Conservation (phyloP, 1,140 invertebrate genomes). For the Saccostrea cuccullata region DNA sequence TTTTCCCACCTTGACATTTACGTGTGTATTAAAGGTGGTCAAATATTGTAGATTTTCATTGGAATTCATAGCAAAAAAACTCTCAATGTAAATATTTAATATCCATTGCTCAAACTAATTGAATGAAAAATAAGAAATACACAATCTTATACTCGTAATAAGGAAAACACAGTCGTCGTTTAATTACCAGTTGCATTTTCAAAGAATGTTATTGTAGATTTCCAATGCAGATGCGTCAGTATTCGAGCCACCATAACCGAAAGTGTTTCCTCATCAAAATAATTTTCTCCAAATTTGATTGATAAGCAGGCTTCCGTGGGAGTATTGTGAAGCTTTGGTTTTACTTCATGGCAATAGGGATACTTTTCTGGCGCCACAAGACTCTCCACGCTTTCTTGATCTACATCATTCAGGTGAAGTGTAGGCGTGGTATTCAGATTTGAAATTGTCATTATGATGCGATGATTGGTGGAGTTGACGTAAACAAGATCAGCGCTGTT, state of each 20-base stretch:
- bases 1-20: too few relatives aligned
- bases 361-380: not conserved
- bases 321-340: not conserved
- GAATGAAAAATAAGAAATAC: too few relatives aligned
- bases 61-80: too few relatives aligned
- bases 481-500: conserved; percentile 5
- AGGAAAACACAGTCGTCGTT: too few relatives aligned
- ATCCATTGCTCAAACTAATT: too few relatives aligned
- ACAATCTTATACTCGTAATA: too few relatives aligned
- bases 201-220: not conserved
- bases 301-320: not conserved
- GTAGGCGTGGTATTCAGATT: not conserved
- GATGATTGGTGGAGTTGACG: not conserved
- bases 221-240: not conserved
- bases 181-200: not conserved
- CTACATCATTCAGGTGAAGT: conserved; percentile 2
- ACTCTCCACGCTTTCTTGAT: not conserved
- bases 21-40: too few relatives aligned
- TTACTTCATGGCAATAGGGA: not conserved
- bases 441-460: not conserved
- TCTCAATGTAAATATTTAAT: too few relatives aligned
- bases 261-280: not conserved
- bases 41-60: too few relatives aligned
- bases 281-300: not conserved
- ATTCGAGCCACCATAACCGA: not conserved